phyloP scores from a whole-genome alignment of 1,140 invertebrate species.

The Pomacea maculata region DNA sequence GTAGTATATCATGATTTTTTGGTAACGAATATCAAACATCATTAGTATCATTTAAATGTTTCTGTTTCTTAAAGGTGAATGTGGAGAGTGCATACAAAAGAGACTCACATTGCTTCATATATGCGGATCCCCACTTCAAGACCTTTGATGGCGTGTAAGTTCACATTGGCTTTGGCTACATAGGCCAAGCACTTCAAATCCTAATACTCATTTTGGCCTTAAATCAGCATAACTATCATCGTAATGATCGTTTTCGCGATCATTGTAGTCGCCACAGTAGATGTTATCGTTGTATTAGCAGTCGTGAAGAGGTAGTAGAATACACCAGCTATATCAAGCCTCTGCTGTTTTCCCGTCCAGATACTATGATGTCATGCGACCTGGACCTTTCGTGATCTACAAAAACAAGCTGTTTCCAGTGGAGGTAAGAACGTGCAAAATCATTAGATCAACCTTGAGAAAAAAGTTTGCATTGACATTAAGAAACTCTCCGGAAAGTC shows the following conservation, averaged over 20 bases:
- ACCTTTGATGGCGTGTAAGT: slow-evolving; percentile 40
- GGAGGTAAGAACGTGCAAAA: slow-evolving; percentile 32
- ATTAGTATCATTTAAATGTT: no score
- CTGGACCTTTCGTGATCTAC: slow-evolving; percentile 52
- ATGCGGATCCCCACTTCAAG: slow-evolving; percentile 40
- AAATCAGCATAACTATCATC: no score
- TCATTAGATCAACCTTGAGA: no score
- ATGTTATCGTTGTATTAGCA: slow-evolving; percentile 7
- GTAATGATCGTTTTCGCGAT: no score
- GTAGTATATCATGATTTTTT: no score
- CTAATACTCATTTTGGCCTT: no score
- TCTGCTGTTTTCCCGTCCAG: slow-evolving; percentile 33
- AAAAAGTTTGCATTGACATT: no score
- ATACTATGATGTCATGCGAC: slow-evolving; percentile 43
- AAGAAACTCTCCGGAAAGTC: no score
- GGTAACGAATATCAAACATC: no score
- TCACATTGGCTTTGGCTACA: no score
- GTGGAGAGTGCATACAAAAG: slow-evolving; percentile 16
- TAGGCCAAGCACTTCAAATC: no score
- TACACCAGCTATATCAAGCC: not conserved
- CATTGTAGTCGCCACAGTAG: no score
- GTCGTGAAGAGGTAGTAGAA: not conserved
- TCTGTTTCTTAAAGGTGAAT: slow-evolving; percentile 27
- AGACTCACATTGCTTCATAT: slow-evolving; percentile 3
- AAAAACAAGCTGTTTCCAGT: slow-evolving; percentile 31